Percentiles rank a stretch among this genome's conserved stretches.
phyloP scores from a whole-genome alignment of 2,888 invertebrate genomes.

The Coelogynopora nodosa region DNA sequence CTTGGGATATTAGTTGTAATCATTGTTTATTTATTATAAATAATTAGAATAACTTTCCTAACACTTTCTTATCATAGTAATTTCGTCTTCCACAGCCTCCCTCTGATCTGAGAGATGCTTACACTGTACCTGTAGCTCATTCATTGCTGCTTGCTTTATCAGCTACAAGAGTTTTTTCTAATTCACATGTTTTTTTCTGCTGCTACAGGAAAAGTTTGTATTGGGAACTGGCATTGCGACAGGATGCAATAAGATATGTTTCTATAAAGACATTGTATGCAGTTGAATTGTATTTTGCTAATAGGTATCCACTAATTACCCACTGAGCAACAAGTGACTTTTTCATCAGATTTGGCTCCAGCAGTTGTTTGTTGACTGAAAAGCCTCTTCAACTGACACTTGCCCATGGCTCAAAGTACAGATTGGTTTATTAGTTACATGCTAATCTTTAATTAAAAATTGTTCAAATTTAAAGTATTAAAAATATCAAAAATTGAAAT shows the following conservation, averaged over 20 bases:
- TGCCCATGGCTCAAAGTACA: conserved; percentile 7
- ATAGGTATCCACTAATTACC: background rate
- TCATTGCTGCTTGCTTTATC: conserved; percentile 2
- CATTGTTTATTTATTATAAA: background rate
- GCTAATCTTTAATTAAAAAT: too few species aligned
- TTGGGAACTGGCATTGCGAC: conserved; percentile 5
- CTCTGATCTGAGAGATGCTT: background rate
- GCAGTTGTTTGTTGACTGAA: background rate
- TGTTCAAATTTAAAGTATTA: too few species aligned
- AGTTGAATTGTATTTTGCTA: background rate
- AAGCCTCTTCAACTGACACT: background rate
- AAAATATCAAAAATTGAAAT: too few species aligned
- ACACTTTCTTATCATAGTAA: background rate
- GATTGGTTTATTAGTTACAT: too few species aligned
- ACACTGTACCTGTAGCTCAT: background rate
- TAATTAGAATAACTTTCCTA: background rate
- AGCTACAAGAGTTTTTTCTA: background rate
- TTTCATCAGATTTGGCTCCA: background rate
- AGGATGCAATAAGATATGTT: background rate
- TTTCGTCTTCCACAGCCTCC: conserved; percentile 15
- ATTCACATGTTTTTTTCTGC: conserved; percentile 1
- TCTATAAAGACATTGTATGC: background rate
- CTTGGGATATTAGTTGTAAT: background rate
- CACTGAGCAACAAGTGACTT: background rate
- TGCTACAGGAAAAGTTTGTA: background rate